These are phyloP conservation scores for Carcina quercana DNA, from an alignment of 2,888 invertebrate genomes.

Conservation along the genomic window DNA sequence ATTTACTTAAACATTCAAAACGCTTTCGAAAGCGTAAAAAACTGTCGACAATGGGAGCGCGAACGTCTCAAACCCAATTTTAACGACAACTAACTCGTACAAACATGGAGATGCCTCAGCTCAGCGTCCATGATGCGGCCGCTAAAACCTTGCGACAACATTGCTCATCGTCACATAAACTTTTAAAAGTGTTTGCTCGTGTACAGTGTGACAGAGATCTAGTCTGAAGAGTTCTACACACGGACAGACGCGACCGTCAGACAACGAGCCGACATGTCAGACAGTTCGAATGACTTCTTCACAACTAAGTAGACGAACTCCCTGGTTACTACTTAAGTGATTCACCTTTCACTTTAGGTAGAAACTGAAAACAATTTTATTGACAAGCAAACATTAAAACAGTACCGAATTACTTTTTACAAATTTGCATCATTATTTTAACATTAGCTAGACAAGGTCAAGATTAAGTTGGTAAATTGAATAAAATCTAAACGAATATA, in stretches of 20 bases:
- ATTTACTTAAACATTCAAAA: slow-evolving; percentile 19
- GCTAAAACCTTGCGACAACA: slow-evolving; percentile 67
- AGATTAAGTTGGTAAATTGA: too few species aligned
- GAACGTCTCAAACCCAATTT: slow-evolving; percentile 48
- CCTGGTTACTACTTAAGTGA: too few species aligned
- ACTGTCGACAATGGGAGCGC: slow-evolving; percentile 36
- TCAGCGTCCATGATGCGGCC: slow-evolving; percentile 59
- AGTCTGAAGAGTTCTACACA: slow-evolving; percentile 35
- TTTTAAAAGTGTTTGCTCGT: slow-evolving; percentile 69
- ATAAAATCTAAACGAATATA: too few species aligned
- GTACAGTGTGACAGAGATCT: slow-evolving; percentile 59
- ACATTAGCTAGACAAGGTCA: too few species aligned
- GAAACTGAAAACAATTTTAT: too few species aligned
- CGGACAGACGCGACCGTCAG: not conserved
- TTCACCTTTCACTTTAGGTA: too few species aligned
- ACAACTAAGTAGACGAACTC: too few species aligned
- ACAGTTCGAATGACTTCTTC: too few species aligned
- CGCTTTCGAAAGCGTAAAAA: slow-evolving; percentile 51
- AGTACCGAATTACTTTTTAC: too few species aligned
- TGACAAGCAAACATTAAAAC: too few species aligned
- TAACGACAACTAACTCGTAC: slow-evolving; percentile 45
- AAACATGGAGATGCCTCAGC: slow-evolving; percentile 27
- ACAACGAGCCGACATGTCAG: too few species aligned
- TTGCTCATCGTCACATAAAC: slow-evolving; percentile 62
- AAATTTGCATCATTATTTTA: too few species aligned